Base-by-base conservation (phyloP, 2,888 invertebrate species). In the Keiferia lycopersicella region DNA sequence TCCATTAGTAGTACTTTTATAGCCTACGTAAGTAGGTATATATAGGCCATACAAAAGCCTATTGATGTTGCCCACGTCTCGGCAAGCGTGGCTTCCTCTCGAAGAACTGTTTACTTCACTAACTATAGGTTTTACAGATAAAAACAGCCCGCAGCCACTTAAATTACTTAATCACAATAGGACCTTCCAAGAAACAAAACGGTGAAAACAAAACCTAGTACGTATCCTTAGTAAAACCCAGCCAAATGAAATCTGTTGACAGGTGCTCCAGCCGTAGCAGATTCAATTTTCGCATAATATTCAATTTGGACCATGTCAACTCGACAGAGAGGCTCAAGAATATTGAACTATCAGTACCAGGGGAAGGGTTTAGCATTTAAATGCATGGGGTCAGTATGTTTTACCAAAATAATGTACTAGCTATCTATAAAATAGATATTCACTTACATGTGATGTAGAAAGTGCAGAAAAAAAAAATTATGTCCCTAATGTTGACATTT, bases 221-320 rank as follows among this genome's bases (percentile, higher is more conserved):
- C n/a, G n/a, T n/a, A 11, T 39, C 66, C 68, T 62, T 64, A 69
- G 69, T 76, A 73, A 67, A 66, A 66, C 65, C 68, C 60, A 65
- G 68, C 71, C 73, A 77, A 79, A 76, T 80, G 75, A 79, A 75
- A 74, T 74, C 74, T 73, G 76, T 78, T 81, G 82, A 80, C 82
- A 84, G 83, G 80, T 81, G 77, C 76, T 74, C 70, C 69, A 71
- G 69, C 69, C 67, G 73, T 34, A 41, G 71, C 70, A 72, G 76
- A 81, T 84, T 80, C 84, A 82, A 84, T 86, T 86, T 82, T 78
- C 80, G 81, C 78, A 84, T 84, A 85, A 86, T 85, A 85, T 85
- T 84, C 86, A 83, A 86, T 86, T 85, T 83, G 74, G 74, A 74
- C 78, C 81, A 69, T 75, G 83, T 82, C 84, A 81, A 77, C 76